These are phyloP conservation scores for Drosophila acutilabella DNA, from an alignment of 2,888 invertebrate genomes.

Conservation along the genomic window DNA sequence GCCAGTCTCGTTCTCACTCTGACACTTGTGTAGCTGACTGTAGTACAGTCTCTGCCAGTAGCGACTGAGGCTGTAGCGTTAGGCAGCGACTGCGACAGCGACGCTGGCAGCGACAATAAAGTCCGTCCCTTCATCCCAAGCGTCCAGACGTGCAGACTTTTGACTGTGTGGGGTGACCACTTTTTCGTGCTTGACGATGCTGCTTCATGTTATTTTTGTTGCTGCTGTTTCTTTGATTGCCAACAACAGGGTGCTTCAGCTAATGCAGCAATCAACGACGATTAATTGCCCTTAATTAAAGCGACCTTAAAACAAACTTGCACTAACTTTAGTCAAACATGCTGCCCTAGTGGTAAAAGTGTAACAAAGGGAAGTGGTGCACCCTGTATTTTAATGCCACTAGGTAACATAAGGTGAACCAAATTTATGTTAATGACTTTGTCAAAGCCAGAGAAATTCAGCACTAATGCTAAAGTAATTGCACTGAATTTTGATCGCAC, in stretches of 20 bases:
- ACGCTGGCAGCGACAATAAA: conserved; percentile 57
- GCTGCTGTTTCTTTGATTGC: conserved; percentile 75
- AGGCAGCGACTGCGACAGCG: conserved; percentile 41
- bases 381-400: conserved; percentile 8
- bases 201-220: conserved; percentile 47
- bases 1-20: conserved; percentile 1
- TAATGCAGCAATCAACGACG: background rate
- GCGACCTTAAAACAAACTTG: background rate
- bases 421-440: conserved; percentile 16
- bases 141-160: conserved; percentile 78
- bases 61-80: conserved; percentile 44
- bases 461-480: conserved; percentile 1
- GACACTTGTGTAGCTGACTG: conserved; percentile 56
- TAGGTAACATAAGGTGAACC: background rate
- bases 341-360: background rate
- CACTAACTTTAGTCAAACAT: background rate
- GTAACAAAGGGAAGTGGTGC: background rate
- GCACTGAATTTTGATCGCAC: background rate
- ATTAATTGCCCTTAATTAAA: background rate
- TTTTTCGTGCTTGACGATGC: conserved; percentile 73
- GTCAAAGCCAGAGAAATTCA: background rate
- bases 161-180: conserved; percentile 78
- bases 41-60: conserved; percentile 75
- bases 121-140: conserved; percentile 68
- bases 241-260: conserved; percentile 61